phyloP scores from a whole-genome alignment of 2,113 vertebrate species.

The Anolis sagrei region DNA sequence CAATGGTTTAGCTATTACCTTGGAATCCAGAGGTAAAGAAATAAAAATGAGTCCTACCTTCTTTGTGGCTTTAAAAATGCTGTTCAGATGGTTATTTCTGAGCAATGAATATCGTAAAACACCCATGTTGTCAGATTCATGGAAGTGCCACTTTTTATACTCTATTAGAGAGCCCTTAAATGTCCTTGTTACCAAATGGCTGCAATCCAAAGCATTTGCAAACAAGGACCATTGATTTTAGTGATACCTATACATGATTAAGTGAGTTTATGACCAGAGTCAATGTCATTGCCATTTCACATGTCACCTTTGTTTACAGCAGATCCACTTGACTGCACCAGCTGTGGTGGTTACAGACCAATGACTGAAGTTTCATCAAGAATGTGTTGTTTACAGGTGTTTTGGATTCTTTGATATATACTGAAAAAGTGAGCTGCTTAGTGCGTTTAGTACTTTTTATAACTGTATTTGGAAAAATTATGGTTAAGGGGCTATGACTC shows the following conservation, averaged over 20 bases:
- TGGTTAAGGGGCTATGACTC: background rate
- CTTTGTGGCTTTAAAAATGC: background rate
- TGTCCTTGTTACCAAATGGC: slow-evolving; percentile 17
- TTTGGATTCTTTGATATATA: background rate
- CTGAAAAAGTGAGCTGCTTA: background rate
- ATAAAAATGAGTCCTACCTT: background rate
- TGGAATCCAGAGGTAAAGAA: background rate
- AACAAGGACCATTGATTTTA: slow-evolving; percentile 31
- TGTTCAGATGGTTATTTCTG: background rate
- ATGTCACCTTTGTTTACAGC: slow-evolving; percentile 27
- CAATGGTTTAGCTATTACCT: background rate
- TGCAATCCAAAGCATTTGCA: slow-evolving; percentile 9
- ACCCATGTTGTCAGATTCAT: background rate
- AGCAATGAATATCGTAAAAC: background rate
- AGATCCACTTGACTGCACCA: background rate
- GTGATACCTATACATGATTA: background rate
- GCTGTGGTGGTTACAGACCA: background rate
- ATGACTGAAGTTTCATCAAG: background rate
- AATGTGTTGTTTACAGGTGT: slow-evolving; percentile 12
- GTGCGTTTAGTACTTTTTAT: background rate
- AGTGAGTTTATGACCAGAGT: slow-evolving; percentile 12
- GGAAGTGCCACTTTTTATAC: background rate
- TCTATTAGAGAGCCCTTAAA: slow-evolving; percentile 7
- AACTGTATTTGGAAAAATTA: background rate
- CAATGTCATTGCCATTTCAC: slow-evolving; percentile 20